Conservation (phyloP, 2,113 vertebrate species). For the Cranoglanis bouderius region DNA sequence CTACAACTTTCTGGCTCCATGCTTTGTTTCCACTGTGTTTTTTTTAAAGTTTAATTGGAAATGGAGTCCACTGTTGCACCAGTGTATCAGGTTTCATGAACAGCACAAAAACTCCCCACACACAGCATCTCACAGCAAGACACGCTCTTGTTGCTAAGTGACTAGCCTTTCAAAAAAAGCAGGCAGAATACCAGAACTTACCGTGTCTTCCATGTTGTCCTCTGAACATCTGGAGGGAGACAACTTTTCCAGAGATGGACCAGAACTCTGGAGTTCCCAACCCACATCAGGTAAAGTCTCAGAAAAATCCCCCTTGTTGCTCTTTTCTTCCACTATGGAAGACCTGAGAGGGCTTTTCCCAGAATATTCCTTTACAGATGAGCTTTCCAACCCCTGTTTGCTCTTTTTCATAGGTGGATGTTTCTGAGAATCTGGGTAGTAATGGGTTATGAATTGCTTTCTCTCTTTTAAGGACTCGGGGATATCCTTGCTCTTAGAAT, state of each 20-base stretch:
- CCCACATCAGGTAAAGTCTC: constrained; percentile 54
- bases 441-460: constrained; percentile 28
- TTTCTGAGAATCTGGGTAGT: constrained; percentile 44
- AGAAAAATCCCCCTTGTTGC: constrained; percentile 52
- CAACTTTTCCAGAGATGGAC: constrained; percentile 54
- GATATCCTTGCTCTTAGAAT: neutral
- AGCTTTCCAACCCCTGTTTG: constrained; percentile 34
- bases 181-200: constrained; percentile 56
- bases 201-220: constrained; percentile 68
- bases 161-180: neutral
- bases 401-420: constrained; percentile 46
- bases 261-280: constrained; percentile 48
- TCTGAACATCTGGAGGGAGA: constrained; percentile 62
- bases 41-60: neutral
- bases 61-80: neutral
- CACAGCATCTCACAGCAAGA: constrained; percentile 11
- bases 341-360: constrained; percentile 50
- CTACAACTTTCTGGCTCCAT: neutral
- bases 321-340: constrained; percentile 47
- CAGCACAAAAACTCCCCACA: constrained; percentile 19
- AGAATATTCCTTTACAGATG: constrained; percentile 29
- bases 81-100: neutral
- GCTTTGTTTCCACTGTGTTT: neutral
- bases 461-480: constrained; percentile 18
- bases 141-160: constrained; percentile 20